Evolutionary conservation across 2,797 vertebrate genomes (phyloP).

Genomic region (Halcyon chelicuti): DNA sequence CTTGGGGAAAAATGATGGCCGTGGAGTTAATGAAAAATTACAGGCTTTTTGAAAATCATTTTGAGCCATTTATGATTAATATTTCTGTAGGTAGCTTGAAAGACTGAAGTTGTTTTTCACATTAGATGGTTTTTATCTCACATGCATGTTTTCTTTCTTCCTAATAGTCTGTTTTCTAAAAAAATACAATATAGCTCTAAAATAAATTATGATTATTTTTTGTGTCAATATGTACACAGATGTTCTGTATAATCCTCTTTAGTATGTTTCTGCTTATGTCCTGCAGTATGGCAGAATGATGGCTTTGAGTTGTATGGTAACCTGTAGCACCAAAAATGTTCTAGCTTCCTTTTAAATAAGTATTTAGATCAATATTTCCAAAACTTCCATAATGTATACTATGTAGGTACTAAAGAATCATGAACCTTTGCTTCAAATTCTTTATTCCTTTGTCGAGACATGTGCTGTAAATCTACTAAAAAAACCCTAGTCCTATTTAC

Average conservation of each 20-base stretch:
- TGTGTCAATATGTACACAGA: background rate
- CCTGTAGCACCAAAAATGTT: background rate
- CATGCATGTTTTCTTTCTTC: background rate
- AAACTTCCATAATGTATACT: background rate
- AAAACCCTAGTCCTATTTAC: background rate
- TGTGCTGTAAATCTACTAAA: background rate
- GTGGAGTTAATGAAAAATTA: conserved; percentile 24
- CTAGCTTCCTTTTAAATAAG: background rate
- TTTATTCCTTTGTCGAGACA: background rate
- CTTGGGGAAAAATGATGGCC: background rate
- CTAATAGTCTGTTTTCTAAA: background rate
- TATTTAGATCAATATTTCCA: background rate
- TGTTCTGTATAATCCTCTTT: background rate
- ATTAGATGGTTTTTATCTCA: background rate
- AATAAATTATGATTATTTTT: background rate
- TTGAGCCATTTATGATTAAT: background rate
- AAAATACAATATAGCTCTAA: background rate
- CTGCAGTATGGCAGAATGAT: background rate
- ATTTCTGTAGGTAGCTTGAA: background rate
- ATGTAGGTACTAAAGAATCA: background rate
- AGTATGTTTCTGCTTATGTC: background rate
- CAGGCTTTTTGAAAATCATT: background rate
- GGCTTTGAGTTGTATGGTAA: background rate
- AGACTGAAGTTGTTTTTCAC: background rate
- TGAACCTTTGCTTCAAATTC: background rate